Evolutionary conservation across 2,888 invertebrate species (phyloP).

Genomic region (Odontocolon sp.): DNA sequence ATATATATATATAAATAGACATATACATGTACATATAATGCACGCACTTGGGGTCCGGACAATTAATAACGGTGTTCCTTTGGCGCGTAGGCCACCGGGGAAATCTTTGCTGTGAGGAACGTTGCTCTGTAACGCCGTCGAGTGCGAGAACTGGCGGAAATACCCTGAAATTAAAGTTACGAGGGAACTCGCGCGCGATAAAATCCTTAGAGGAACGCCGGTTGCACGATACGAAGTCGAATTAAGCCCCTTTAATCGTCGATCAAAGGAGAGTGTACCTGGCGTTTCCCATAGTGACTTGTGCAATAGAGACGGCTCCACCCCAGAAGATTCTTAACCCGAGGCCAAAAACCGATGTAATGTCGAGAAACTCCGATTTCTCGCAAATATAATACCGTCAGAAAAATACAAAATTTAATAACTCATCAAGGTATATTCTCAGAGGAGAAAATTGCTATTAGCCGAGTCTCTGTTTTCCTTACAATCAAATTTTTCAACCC

Average conservation of each 20-base stretch:
- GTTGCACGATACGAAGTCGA: slow-evolving; percentile 12
- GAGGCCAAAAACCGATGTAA: no score
- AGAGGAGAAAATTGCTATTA: no score
- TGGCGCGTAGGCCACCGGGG: neutral
- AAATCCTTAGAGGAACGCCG: neutral
- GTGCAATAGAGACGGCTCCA: no score
- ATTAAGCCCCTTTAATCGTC: slow-evolving; percentile 35
- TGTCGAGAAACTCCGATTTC: no score
- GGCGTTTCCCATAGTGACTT: no score
- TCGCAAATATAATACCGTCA: no score
- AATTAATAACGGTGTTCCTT: neutral
- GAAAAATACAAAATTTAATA: no score
- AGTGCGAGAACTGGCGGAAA: neutral
- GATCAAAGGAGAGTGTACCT: no score
- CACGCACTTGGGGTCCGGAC: neutral
- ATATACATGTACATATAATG: neutral
- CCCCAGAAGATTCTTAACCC: no score
- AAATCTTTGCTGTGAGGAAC: neutral
- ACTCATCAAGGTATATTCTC: no score
- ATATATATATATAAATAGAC: neutral
- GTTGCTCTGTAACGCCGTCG: neutral
- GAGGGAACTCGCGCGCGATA: neutral
- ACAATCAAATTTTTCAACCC: no score
- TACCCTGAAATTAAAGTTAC: slow-evolving; percentile 3
- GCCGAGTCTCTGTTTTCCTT: no score